These are phyloP conservation scores for Halictus quadricinctus DNA, from an alignment of 2,888 invertebrate genomes.

Conservation along the genomic window DNA sequence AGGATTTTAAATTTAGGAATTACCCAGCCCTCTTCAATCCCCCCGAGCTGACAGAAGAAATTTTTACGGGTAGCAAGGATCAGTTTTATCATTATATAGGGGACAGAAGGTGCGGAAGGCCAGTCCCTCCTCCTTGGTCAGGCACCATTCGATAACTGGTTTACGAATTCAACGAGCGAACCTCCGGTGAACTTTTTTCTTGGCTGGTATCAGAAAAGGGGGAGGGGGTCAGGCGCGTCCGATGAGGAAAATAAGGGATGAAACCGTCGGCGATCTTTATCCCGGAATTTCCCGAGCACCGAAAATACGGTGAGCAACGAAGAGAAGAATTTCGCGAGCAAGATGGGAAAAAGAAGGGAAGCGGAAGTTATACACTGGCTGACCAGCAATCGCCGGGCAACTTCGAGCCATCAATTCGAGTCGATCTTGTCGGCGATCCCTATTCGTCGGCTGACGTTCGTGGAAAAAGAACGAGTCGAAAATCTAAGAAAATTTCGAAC, in stretches of 20 bases:
- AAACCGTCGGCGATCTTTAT: neutral
- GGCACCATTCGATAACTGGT: slow-evolving; percentile 6
- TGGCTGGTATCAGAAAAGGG: neutral
- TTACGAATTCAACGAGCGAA: neutral
- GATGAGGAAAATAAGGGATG: neutral
- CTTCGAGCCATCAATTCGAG: neutral
- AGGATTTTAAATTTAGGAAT: neutral
- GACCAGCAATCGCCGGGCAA: slow-evolving; percentile 37
- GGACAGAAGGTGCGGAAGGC: neutral
- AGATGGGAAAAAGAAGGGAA: slow-evolving; percentile 23
- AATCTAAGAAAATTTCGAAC: neutral
- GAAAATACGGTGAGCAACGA: slow-evolving; percentile 12
- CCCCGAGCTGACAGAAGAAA: neutral
- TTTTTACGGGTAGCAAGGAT: neutral
- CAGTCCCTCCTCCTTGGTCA: neutral
- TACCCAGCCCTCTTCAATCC: neutral
- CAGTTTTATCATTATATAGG: neutral
- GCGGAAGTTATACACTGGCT: slow-evolving; percentile 30
- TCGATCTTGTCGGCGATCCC: neutral
- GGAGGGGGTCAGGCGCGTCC: neutral
- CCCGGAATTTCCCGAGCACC: neutral
- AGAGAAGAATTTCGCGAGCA: slow-evolving; percentile 25
- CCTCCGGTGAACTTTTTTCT: neutral
- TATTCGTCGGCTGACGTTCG: neutral
- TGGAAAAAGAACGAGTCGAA: too few species aligned